Percentiles rank a stretch among this genome's conserved stretches.
Conservation (phyloP, 2,113 vertebrate genomes). For the Eublepharis macularius region DNA sequence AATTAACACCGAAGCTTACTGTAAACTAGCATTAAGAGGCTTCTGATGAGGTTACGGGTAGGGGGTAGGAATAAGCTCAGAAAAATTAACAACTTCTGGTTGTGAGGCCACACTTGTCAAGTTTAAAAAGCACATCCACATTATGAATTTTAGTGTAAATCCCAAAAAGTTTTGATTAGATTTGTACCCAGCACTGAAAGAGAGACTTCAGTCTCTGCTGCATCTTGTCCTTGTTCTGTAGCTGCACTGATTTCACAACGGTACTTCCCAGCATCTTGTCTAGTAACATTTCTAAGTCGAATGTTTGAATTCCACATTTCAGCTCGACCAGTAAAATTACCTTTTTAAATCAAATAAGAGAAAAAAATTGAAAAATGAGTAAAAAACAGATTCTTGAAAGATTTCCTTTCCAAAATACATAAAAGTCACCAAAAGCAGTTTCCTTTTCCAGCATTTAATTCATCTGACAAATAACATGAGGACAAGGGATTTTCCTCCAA, state of each 20-base stretch:
- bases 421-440: neutral
- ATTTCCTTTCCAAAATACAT: neutral
- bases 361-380: neutral
- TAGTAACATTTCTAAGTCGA: slow-evolving; percentile 83
- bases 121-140: slow-evolving; percentile 6
- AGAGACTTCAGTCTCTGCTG: slow-evolving; percentile 86
- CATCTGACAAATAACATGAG: too few relatives aligned
- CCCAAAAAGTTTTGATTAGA: slow-evolving; percentile 4
- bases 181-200: slow-evolving; percentile 88
- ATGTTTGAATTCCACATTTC: slow-evolving; percentile 87
- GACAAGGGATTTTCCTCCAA: too few relatives aligned
- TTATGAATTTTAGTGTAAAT: neutral
- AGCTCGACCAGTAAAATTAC: slow-evolving; percentile 82
- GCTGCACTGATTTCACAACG: slow-evolving; percentile 92
- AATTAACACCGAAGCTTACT: neutral
- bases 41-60: neutral
- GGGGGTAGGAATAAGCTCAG: too few relatives aligned
- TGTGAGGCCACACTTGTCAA: too few relatives aligned
- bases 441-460: neutral
- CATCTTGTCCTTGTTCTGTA: slow-evolving; percentile 71
- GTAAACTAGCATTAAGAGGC: neutral
- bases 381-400: too few relatives aligned
- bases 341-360: slow-evolving; percentile 68
- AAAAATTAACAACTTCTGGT: too few relatives aligned
- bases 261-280: slow-evolving; percentile 89